Conservation (phyloP, 1,140 invertebrate genomes). For the Arion vulgaris region DNA sequence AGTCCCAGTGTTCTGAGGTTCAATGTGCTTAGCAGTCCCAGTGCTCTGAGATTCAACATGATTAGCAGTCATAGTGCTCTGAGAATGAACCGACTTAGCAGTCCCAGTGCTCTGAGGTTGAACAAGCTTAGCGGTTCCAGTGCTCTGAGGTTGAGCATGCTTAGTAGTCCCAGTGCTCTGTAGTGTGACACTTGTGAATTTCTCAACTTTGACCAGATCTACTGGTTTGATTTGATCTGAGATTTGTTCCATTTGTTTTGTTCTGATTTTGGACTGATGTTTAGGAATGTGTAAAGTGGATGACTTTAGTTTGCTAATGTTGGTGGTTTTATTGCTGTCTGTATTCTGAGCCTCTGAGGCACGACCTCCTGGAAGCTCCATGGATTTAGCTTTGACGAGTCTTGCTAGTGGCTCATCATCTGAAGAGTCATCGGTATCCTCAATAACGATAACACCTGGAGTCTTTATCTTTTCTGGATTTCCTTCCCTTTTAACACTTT, state of each 20-base stretch:
- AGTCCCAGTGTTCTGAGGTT: no score
- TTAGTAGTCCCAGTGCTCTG: no score
- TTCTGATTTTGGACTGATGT: not conserved
- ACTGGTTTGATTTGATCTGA: not conserved
- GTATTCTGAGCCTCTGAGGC: not conserved
- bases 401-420: slow-evolving; percentile 38
- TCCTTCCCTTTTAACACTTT: not conserved
- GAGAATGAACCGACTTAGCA: no score
- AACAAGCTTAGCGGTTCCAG: no score
- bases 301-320: not conserved
- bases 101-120: no score
- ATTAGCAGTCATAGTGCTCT: no score
- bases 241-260: not conserved
- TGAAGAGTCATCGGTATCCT: slow-evolving; percentile 31
- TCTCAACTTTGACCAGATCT: not conserved
- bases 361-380: not conserved
- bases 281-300: not conserved
- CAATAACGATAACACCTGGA: slow-evolving; percentile 27
- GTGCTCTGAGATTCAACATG: not conserved
- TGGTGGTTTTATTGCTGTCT: not conserved
- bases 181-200: not conserved
- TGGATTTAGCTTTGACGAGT: slow-evolving; percentile 2
- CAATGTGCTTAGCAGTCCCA: no score
- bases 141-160: no score
- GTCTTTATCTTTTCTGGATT: not conserved